phyloP scores from a whole-genome alignment of 2,888 invertebrate species.

The Eristalinus aeneus region DNA sequence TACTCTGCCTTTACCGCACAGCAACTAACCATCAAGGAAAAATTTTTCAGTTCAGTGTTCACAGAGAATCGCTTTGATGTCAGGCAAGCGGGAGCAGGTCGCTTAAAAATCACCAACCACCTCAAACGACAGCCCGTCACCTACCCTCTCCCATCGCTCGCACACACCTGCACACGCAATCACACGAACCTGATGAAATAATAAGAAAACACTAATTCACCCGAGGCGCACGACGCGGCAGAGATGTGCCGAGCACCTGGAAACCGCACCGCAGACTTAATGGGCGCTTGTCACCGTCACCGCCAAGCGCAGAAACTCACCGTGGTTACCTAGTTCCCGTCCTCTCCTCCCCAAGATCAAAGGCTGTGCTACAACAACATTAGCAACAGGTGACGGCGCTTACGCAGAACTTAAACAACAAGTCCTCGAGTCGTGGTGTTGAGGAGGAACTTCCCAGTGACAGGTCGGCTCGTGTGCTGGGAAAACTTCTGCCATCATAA shows the following conservation, averaged over 20 bases:
- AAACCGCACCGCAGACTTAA: background rate
- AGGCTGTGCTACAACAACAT: background rate
- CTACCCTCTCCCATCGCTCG: background rate
- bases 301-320: background rate
- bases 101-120: background rate
- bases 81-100: slow-evolving; percentile 1
- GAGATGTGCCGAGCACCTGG: slow-evolving; percentile 1
- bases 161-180: background rate
- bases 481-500: background rate
- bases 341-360: background rate
- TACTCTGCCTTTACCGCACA: background rate
- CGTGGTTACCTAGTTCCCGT: background rate
- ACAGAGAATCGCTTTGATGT: slow-evolving; percentile 12
- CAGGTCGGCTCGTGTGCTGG: background rate
- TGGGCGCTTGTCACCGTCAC: background rate
- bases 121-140: background rate
- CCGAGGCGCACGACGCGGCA: background rate
- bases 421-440: background rate
- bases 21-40: background rate
- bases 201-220: slow-evolving; percentile 23
- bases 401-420: background rate
- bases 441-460: background rate
- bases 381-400: slow-evolving; percentile 45
- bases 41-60: slow-evolving; percentile 6
- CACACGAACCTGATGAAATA: background rate